Percentiles rank a stretch among this genome's conserved stretches.
Evolutionary conservation across 2,113 vertebrate species (phyloP).

Genomic region (Takifugu bimaculatus): DNA sequence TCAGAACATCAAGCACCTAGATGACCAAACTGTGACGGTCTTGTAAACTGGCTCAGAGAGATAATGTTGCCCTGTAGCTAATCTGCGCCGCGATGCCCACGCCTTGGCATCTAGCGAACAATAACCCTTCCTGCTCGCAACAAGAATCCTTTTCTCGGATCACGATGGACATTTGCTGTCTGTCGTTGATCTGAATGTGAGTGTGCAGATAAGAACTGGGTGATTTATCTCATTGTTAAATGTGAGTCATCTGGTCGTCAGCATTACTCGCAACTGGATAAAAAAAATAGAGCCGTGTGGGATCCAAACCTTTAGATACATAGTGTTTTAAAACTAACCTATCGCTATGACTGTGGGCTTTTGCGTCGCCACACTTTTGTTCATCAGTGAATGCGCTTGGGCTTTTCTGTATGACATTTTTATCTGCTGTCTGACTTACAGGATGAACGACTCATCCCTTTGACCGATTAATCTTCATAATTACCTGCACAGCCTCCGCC

Average conservation of each 20-base stretch:
- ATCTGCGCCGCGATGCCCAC: constrained; percentile 82
- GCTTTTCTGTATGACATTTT: background rate
- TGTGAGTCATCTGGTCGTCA: constrained; percentile 46
- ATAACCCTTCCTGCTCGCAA: constrained; percentile 71
- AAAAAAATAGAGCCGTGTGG: constrained; percentile 11
- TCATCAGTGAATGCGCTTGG: background rate
- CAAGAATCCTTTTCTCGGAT: constrained; percentile 68
- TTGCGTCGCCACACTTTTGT: background rate
- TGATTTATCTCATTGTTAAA: constrained; percentile 52
- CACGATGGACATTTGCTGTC: constrained; percentile 40
- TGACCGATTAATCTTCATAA: background rate
- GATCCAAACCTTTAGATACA: constrained; percentile 11
- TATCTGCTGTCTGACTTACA: background rate
- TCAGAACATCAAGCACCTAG: constrained; percentile 78
- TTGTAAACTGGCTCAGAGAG: constrained; percentile 74
- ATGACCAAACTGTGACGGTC: constrained; percentile 72
- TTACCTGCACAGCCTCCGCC: too few species aligned
- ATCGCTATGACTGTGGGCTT: background rate
- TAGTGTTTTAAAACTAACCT: background rate
- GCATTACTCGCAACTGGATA: constrained; percentile 14
- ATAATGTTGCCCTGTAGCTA: constrained; percentile 82
- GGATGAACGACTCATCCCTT: background rate
- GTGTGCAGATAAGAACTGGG: constrained; percentile 19
- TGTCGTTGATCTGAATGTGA: constrained; percentile 32
- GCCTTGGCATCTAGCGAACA: constrained; percentile 68